A percentile compares a stretch with the other conserved stretches of the same genome.
Conservation (phyloP, 1,140 invertebrate genomes). For the Scaptomyza pallida region DNA sequence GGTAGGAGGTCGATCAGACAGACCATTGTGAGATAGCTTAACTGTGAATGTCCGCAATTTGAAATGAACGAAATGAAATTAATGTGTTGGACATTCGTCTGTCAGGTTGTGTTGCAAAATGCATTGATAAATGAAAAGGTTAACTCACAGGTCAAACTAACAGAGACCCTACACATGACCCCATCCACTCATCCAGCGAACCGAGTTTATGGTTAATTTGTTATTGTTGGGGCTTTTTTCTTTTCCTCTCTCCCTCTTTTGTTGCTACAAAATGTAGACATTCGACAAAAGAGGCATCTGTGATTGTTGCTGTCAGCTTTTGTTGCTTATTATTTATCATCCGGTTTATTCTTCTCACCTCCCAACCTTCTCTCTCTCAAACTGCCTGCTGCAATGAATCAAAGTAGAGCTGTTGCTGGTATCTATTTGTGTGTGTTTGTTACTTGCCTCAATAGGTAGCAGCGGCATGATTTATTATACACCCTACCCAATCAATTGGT, state of each 20-base stretch:
- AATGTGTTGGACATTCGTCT: constrained; percentile 51
- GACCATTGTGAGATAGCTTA: too few relatives aligned
- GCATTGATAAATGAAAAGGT: constrained; percentile 72
- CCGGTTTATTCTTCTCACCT: constrained; percentile 2
- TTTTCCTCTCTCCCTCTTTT: not conserved
- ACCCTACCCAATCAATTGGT: constrained; percentile 21
- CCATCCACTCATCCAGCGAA: not conserved
- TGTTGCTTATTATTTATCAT: constrained; percentile 57
- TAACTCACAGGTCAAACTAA: constrained; percentile 41
- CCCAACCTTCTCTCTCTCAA: not conserved
- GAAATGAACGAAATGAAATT: constrained; percentile 65
- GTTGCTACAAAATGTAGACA: constrained; percentile 33
- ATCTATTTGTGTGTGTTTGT: constrained; percentile 14
- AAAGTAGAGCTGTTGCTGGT: constrained; percentile 36
- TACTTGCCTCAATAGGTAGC: constrained; percentile 30
- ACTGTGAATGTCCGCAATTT: constrained; percentile 27
- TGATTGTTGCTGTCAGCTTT: constrained; percentile 50
- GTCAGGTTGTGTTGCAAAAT: constrained; percentile 12
- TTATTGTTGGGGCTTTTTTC: constrained; percentile 53
- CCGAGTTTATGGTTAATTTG: constrained; percentile 40
- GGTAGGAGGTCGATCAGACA: too few relatives aligned
- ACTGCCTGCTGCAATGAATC: constrained; percentile 66
- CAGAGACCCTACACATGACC: not conserved
- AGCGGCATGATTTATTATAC: constrained; percentile 70
- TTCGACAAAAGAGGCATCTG: constrained; percentile 20